Evolutionary conservation across 2,797 vertebrate species (phyloP), one percentile per base, ranked within the genome.

Genomic region (Pempheris klunzingeri): DNA sequence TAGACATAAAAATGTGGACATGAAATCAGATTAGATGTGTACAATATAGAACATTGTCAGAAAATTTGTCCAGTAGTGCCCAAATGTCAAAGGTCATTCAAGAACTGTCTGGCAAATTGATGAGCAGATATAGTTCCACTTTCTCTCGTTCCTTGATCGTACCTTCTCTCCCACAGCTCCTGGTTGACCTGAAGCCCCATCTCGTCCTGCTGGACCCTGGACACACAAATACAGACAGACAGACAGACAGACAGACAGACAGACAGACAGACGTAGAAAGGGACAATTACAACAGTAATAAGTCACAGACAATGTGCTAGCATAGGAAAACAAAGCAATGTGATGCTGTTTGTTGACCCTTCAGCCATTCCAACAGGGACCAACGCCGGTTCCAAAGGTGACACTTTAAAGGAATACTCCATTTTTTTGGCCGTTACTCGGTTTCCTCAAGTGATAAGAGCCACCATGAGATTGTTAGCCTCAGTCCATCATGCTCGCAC

Each of bases 201-300:
- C 91, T 78, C 20, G 80, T 74, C 97, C 97, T 87, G 95, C 89
- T 66, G 75, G 82, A 85, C 97, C 97, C 97, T 97, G 79, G 59
- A 68, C 7, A 74, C 8, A 62, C 38, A 77, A 65, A 77, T 12
- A 61, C 36, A 81, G 47, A 74, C 41, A 75, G 26, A 68, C 7
- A 72, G 32, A 8, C 8, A n/a, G n/a, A n/a, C n/a, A n/a, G n/a
- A n/a, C n/a, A n/a, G n/a, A n/a, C n/a, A n/a, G n/a, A 61, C 36
- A 81, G 47, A 74, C 41, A 75, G 26, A 68, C 7, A 72, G 32
- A 8, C 8, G 58, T 14, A 64, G 43, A 73, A 20, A 53, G 18
- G 14, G 32, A 59, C 6, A 60, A 34, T 57, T 11, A 26, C 55
- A 50, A 36, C 2, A 60, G 41, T 22, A 18, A 47, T 12, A 17